Base-by-base conservation (phyloP, 1,140 invertebrate species). In the Euglossa dilemma region DNA sequence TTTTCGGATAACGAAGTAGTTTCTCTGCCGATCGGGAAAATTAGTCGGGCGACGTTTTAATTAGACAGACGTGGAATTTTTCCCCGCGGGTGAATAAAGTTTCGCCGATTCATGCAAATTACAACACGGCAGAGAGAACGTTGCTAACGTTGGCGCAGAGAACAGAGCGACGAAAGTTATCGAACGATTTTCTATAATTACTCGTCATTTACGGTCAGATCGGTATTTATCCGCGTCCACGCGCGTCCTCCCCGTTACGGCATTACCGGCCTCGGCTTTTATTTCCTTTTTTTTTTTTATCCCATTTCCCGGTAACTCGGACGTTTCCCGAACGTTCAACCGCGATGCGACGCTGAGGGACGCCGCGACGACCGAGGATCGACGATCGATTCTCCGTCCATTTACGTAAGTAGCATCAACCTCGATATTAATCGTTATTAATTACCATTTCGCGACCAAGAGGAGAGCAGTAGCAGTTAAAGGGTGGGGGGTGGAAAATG, bases 351-450 rank as follows among this genome's bases (percentile, higher is more conserved):
- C 50, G 16, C 0, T 12, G n/a, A n/a, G n/a, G n/a, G n/a, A n/a
- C n/a, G n/a, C n/a, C 0, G 47, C 9, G 11, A 12, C 9, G 9
- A 6, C 0, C 11, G 50, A 11, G 14, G 4, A 69, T 45, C 66
- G 36, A 69, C 45, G 23, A 69, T 25, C 12, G 64, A 45, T 45
- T 23, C 64, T 45, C 47, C 75, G 11, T 69, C 28, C 64, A 25
- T 69, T 78, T 69, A 47, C 36, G 50, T 16, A 69, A 78, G 76
- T 69, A 75, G 64, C 28, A 18, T 59, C 54, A 28, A 25, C 12
- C 50, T 20, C n/a, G 70, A 52, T 74, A 54, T 81, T 81, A 75
- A 80, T 73, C 71, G 59, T n/a, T 20, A 54, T 74, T 81, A 81
- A 82, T 82, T 82, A 76, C 73, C 63, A 57, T 67, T 47, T 20